phyloP scores from a whole-genome alignment of 64 coral and sea anemone species.

The Dendrophyllia cribrosa region DNA sequence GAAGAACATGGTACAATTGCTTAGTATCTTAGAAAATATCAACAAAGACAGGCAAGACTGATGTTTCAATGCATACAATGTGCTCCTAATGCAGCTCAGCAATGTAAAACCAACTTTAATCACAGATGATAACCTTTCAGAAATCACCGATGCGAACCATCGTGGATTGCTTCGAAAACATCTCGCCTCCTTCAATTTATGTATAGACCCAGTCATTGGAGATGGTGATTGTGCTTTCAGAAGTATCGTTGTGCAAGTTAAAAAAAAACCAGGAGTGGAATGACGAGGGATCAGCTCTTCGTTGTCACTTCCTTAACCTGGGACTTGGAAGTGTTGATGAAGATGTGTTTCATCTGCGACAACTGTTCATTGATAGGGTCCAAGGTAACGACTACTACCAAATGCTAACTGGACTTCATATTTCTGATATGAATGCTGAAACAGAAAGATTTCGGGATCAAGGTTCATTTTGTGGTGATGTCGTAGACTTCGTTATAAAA shows the following conservation, averaged over 20 bases:
- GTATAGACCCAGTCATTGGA: not conserved
- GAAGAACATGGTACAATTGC: not conserved
- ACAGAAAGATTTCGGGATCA: constrained; percentile 36
- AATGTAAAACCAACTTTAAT: not conserved
- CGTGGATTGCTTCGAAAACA: not conserved
- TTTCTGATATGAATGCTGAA: not conserved
- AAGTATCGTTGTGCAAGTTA: constrained; percentile 11
- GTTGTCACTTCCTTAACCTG: not conserved
- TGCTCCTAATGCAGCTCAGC: not conserved
- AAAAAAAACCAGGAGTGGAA: constrained; percentile 11
- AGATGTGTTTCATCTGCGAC: not conserved
- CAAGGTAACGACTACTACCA: constrained; percentile 60
- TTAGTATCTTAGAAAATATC: constrained; percentile 4
- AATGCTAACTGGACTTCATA: not conserved
- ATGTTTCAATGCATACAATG: not conserved
- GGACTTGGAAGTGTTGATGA: not conserved
- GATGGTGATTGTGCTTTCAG: constrained; percentile 37
- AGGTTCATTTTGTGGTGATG: constrained; percentile 34
- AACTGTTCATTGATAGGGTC: constrained; percentile 9
- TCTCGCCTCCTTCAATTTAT: not conserved
- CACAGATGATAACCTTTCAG: not conserved
- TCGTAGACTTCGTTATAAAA: constrained; percentile 34
- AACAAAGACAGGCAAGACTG: constrained; percentile 4
- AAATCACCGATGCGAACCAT: not conserved
- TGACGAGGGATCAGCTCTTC: not conserved